These are phyloP conservation scores for Caradrina clavipalpis DNA, from an alignment of 2,888 invertebrate species.

Conservation along the genomic window DNA sequence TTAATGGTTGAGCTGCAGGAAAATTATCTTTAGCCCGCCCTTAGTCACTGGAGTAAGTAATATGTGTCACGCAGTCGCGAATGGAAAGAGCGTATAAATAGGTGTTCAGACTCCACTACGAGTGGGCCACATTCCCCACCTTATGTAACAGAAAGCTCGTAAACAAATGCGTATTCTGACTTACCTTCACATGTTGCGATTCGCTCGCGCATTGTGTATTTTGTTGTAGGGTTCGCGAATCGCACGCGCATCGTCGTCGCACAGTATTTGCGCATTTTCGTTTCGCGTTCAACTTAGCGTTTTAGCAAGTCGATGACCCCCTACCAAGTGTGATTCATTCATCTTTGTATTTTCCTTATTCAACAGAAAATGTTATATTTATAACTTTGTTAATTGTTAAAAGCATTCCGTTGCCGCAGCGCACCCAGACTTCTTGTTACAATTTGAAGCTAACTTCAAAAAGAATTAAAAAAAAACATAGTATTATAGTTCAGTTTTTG, in stretches of 20 bases:
- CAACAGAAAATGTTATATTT: slow-evolving; percentile 16
- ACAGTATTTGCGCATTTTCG: slow-evolving; percentile 28
- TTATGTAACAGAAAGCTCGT: slow-evolving; percentile 84
- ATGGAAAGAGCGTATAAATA: slow-evolving; percentile 87
- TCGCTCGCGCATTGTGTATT: slow-evolving; percentile 71
- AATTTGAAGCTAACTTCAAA: background rate
- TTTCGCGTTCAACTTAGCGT: slow-evolving; percentile 16
- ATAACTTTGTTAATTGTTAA: background rate
- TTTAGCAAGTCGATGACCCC: slow-evolving; percentile 57
- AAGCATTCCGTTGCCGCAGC: background rate
- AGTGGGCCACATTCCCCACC: slow-evolving; percentile 79
- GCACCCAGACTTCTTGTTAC: slow-evolving; percentile 3
- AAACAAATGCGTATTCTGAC: slow-evolving; percentile 80
- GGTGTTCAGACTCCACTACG: slow-evolving; percentile 75
- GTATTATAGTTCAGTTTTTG: slow-evolving; percentile 18
- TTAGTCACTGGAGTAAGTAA: slow-evolving; percentile 82
- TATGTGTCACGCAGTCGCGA: slow-evolving; percentile 84
- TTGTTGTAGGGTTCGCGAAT: slow-evolving; percentile 59
- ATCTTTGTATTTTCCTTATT: slow-evolving; percentile 48
- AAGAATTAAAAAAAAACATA: slow-evolving; percentile 6
- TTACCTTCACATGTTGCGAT: slow-evolving; percentile 63
- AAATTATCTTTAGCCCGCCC: slow-evolving; percentile 79
- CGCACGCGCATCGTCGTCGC: slow-evolving; percentile 50
- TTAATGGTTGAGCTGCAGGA: slow-evolving; percentile 67
- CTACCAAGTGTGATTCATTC: slow-evolving; percentile 48